Evolutionary conservation across 2,113 vertebrate species (phyloP).

Genomic region (Corapipo altera): DNA sequence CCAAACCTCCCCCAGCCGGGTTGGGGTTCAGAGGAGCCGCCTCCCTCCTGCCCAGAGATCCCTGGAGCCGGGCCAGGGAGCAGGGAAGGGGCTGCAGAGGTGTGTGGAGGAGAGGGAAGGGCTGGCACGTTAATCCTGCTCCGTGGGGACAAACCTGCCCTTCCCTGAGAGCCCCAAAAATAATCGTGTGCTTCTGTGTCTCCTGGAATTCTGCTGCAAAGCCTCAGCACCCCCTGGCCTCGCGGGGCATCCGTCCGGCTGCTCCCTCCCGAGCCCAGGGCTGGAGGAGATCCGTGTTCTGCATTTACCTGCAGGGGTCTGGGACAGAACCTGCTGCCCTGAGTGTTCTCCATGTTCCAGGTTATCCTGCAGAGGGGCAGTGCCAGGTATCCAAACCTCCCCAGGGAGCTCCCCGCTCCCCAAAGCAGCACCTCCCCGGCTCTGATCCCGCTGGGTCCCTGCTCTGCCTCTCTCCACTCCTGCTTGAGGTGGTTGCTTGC

Average conservation of each 20-base stretch:
- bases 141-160: neutral
- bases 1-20: neutral
- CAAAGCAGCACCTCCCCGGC: neutral
- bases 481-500: neutral
- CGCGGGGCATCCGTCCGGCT: fast-evolving
- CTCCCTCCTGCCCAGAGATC: neutral
- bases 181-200: neutral
- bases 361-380: neutral
- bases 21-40: neutral
- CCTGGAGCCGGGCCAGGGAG: neutral
- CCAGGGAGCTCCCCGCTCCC: neutral
- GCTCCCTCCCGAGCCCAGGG: neutral
- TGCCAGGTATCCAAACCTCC: neutral
- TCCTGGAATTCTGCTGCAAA: fast-evolving
- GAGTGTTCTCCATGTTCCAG: fast-evolving
- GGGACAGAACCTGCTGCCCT: neutral
- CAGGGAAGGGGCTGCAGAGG: neutral
- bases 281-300: neutral
- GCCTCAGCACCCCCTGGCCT: neutral
- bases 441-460: neutral
- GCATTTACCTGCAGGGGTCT: fast-evolving
- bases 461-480: neutral
- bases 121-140: neutral
- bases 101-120: neutral
- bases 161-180: neutral